Conservation (phyloP, 2,888 invertebrate genomes). For the Heliothis peltigera region DNA sequence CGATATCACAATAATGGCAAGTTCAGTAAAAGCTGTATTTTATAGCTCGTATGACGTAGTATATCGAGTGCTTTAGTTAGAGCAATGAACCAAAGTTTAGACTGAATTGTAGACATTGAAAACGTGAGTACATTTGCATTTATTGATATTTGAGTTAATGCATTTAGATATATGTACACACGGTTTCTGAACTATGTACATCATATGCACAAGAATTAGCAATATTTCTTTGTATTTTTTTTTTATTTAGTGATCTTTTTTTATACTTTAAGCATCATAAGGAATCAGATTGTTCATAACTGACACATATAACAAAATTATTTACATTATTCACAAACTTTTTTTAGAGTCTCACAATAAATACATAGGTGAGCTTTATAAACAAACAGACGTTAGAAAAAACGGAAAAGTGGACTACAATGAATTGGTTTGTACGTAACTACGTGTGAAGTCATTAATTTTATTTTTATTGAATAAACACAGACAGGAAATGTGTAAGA, state of each 20-base stretch:
- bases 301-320: no score
- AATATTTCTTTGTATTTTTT: no score
- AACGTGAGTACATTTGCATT: conserved; percentile 23
- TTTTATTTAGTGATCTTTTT: no score
- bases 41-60: conserved; percentile 37
- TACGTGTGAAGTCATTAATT: conserved; percentile 48
- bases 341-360: conserved; percentile 37
- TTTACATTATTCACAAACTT: conserved; percentile 1
- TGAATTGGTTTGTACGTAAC: conserved; percentile 43
- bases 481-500: conserved; percentile 33
- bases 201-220: no score
- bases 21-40: conserved; percentile 35
- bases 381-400: not conserved
- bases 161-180: not conserved
- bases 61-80: conserved; percentile 40
- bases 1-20: conserved; percentile 45
- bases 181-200: no score
- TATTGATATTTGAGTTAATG: conserved; percentile 9
- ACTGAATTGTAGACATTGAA: conserved; percentile 34
- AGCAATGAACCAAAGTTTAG: conserved; percentile 50
- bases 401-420: conserved; percentile 32
- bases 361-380: conserved; percentile 26
- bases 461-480: conserved; percentile 41
- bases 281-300: no score
- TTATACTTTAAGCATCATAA: no score